A percentile compares a stretch with the other conserved stretches of the same genome.
phyloP scores from a whole-genome alignment of 2,113 vertebrate species.

The Heteronetta atricapilla region DNA sequence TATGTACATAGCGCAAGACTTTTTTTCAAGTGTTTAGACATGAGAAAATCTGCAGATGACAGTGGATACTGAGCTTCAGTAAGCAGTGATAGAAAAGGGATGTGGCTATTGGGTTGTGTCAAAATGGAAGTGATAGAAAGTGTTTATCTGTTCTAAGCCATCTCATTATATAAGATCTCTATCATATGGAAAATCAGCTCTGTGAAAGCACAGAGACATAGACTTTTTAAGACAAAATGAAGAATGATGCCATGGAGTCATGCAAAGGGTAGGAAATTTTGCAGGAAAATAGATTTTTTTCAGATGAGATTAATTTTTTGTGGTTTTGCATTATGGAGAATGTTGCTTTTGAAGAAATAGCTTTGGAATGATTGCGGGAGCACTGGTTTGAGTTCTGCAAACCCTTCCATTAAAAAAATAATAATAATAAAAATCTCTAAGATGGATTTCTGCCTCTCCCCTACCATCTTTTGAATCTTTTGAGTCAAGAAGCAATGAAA shows the following conservation, averaged over 20 bases:
- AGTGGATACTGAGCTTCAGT: neutral
- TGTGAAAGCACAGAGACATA: neutral
- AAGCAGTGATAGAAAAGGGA: neutral
- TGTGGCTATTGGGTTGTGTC: neutral
- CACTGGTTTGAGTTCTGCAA: neutral
- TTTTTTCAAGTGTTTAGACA: neutral
- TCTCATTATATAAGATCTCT: neutral
- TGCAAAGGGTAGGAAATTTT: neutral
- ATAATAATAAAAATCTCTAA: neutral
- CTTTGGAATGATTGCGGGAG: neutral
- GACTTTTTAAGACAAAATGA: neutral
- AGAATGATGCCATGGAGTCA: neutral
- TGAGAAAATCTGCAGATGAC: neutral
- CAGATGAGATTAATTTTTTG: conserved; percentile 23
- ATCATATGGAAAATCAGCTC: neutral
- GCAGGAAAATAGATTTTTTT: neutral
- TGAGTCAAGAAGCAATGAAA: neutral
- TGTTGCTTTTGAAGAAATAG: neutral
- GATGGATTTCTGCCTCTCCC: neutral
- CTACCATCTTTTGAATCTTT: neutral
- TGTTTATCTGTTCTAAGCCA: neutral
- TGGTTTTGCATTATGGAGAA: neutral
- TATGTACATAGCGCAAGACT: neutral
- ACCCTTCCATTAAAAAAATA: neutral
- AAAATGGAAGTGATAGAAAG: neutral